phyloP scores from a whole-genome alignment of 2,113 vertebrate genomes.

The Cavia porcellus region DNA sequence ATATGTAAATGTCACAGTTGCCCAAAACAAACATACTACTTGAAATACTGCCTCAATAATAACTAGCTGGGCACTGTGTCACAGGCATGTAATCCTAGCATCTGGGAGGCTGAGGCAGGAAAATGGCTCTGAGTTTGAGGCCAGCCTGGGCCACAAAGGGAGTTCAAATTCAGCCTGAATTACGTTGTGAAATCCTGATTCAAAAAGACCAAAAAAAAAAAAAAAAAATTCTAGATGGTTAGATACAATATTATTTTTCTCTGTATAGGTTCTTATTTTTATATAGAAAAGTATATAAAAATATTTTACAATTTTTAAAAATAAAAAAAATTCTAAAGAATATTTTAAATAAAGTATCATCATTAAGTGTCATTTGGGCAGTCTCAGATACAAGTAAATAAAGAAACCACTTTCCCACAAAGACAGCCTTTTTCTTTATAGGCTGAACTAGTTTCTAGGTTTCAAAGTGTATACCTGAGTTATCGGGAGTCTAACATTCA shows the following conservation, averaged over 20 bases:
- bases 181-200: too few species aligned
- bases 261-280: background rate
- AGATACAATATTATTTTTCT: background rate
- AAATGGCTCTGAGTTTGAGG: too few species aligned
- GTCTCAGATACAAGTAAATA: slow-evolving; percentile 4
- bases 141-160: too few species aligned
- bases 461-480: slow-evolving; percentile 62
- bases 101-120: too few species aligned
- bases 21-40: background rate
- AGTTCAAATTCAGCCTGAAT: too few species aligned
- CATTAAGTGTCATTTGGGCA: slow-evolving; percentile 1
- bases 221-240: background rate
- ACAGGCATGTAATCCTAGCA: too few species aligned
- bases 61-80: background rate
- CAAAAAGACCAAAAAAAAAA: too few species aligned
- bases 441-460: slow-evolving; percentile 11
- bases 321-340: slow-evolving; percentile 34
- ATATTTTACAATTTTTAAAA: background rate
- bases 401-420: slow-evolving; percentile 35
- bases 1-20: background rate
- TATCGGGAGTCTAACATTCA: background rate
- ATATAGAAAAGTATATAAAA: background rate
- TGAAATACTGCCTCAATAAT: slow-evolving; percentile 16
- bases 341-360: slow-evolving; percentile 38
- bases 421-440: background rate